Base-by-base conservation (phyloP, 2,797 vertebrate species). In the Enteromius anoplus region DNA sequence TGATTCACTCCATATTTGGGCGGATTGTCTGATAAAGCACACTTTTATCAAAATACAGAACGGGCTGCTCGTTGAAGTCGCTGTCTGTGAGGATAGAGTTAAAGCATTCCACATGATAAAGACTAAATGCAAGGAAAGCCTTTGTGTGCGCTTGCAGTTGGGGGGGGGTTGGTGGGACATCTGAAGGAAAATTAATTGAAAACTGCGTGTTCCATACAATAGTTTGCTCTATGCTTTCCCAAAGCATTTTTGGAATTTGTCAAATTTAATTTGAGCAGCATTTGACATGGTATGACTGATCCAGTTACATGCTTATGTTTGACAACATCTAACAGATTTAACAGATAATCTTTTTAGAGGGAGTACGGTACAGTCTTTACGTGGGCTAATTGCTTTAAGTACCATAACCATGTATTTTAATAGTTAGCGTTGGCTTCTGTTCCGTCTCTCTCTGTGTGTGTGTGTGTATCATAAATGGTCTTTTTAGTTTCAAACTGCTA, bases 281-380 rank as follows among this genome's bases (percentile, higher is more conserved):
- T 81, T 77, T 78, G 47, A 81, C 34, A 78, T 78, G 75, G 45
- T 47, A 71, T 72, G 80, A 72, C 68, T 78, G 75, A 82, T 82
- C 34, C 14, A 47, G 69, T 85, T 78, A 73, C 21, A 77, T 82
- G 76, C 75, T 78, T 45, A 72, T 72, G 53, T 58, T 53, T 77
- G 65, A 82, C 62, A 82, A 82, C 80, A 72, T 85, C 75, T 81
- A 71, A 55, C 40, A 85, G 66, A 69, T 84, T 85, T 75, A 76
- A 68, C 58, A 14, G 68, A 82, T 85, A 58, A 72, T 64, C 45
- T 45, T 72, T 42, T 47, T 26, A 68, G 29, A 60, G 32, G 15
- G 58, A 62, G 47, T 53, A 26, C 17, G 17, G 37, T 42, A 69
- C 29, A 40, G 51, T 65, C 51, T 40, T 45, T 34, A 70, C 21